A percentile compares a stretch with the other conserved stretches of the same genome.
These are phyloP conservation scores for Labrus mixtus DNA, from an alignment of 2,113 vertebrate genomes.

Conservation along the genomic window DNA sequence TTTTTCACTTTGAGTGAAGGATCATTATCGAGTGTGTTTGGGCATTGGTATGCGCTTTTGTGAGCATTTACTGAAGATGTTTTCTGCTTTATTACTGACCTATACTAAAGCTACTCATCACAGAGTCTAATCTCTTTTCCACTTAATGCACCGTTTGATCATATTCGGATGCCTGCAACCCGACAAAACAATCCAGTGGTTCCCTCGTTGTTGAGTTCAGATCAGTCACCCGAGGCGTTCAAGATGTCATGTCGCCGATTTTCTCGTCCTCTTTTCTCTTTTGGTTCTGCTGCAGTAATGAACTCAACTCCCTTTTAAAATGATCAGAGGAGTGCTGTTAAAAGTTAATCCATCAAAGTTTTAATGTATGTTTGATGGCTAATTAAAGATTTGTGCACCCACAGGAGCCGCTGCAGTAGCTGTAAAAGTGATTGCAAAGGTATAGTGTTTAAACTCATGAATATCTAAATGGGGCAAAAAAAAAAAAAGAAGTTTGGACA, in stretches of 20 bases:
- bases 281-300: slow-evolving; percentile 3
- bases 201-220: not conserved
- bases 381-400: slow-evolving; percentile 55
- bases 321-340: slow-evolving; percentile 33
- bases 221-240: slow-evolving; percentile 31
- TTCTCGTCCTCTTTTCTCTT: not conserved
- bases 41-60: slow-evolving; percentile 24
- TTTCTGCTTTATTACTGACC: slow-evolving; percentile 31
- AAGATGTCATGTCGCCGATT: not conserved
- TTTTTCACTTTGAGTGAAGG: slow-evolving; percentile 71
- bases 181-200: slow-evolving; percentile 16
- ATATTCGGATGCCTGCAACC: slow-evolving; percentile 4
- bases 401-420: slow-evolving; percentile 23
- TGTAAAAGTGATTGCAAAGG: slow-evolving; percentile 19
- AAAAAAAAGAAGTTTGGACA: slow-evolving; percentile 40
- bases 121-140: slow-evolving; percentile 41
- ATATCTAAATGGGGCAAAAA: slow-evolving; percentile 29
- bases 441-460: slow-evolving; percentile 47
- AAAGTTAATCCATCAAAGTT: slow-evolving; percentile 51
- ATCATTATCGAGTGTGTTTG: slow-evolving; percentile 62
- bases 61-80: slow-evolving; percentile 28
- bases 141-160: slow-evolving; percentile 40
- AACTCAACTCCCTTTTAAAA: slow-evolving; percentile 27
- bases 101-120: slow-evolving; percentile 50
- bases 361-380: slow-evolving; percentile 58